Evolutionary conservation across 35 echinoderm and acorn worm genomes (phyloP).

Genomic region (Heliocidaris tuberculata): DNA sequence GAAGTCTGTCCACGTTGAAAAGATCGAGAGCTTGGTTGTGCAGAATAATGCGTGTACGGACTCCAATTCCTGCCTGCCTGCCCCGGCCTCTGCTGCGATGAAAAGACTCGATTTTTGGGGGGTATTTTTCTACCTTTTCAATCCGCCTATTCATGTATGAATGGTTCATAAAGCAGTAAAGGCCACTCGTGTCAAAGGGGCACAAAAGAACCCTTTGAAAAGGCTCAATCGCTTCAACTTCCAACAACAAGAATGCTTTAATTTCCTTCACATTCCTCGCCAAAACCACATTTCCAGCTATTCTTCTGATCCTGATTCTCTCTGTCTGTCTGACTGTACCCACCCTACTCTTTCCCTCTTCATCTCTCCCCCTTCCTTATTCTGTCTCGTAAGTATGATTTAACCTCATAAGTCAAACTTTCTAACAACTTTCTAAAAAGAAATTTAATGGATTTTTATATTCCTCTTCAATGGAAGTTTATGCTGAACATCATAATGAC

Average conservation of each 20-base stretch:
- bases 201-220: not conserved
- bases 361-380: not conserved
- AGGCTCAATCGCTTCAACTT: conserved; percentile 22
- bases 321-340: not conserved
- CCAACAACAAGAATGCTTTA: conserved; percentile 34
- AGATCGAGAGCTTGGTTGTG: not conserved
- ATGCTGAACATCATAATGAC: not conserved
- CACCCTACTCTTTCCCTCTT: not conserved
- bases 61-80: not conserved
- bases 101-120: conserved; percentile 2
- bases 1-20: not conserved
- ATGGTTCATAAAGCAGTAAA: conserved; percentile 20
- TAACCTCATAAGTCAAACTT: not conserved
- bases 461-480: not conserved
- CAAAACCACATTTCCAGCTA: conserved; percentile 6
- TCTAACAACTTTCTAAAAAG: too few relatives aligned
- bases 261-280: not conserved
- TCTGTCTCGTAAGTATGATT: not conserved
- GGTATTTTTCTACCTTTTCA: conserved; percentile 39
- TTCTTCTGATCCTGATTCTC: not conserved
- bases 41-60: not conserved
- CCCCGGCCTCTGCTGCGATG: not conserved
- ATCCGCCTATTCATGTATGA: not conserved
- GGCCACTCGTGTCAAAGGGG: conserved; percentile 1
- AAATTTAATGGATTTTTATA: not conserved